These are phyloP conservation scores for Polyommatus icarus DNA, from an alignment of 2,888 invertebrate species.

Conservation along the genomic window DNA sequence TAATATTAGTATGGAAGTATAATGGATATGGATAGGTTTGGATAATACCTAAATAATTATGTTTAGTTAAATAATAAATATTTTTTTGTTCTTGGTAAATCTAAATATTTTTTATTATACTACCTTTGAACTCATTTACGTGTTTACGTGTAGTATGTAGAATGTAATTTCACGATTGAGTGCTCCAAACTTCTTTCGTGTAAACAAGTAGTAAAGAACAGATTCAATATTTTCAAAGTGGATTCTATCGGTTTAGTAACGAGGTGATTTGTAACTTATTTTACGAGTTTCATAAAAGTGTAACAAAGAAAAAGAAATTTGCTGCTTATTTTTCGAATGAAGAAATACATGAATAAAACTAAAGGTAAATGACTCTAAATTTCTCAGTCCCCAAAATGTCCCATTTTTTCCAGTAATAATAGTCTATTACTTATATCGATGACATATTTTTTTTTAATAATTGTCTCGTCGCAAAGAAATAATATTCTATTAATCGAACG, in stretches of 20 bases:
- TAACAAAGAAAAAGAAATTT: not conserved
- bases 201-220: constrained; percentile 4
- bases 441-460: constrained; percentile 37
- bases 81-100: too few species aligned
- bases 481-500: constrained; percentile 76
- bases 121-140: not conserved
- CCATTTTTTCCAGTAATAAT: not conserved
- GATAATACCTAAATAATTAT: too few species aligned
- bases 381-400: not conserved
- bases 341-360: not conserved
- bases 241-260: not conserved
- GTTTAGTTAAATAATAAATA: too few species aligned
- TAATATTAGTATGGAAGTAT: too few species aligned
- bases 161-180: not conserved
- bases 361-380: not conserved
- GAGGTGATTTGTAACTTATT: not conserved
- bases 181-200: not conserved
- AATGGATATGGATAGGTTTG: too few species aligned
- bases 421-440: not conserved
- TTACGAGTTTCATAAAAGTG: not conserved
- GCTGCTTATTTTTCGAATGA: not conserved
- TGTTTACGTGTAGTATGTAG: not conserved
- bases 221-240: not conserved
- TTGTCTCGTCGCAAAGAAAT: constrained; percentile 49
- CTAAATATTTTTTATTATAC: not conserved